A percentile compares a stretch with the other conserved stretches of the same genome.
phyloP scores from a whole-genome alignment of 2,113 vertebrate genomes.

The Ranitomeya variabilis region DNA sequence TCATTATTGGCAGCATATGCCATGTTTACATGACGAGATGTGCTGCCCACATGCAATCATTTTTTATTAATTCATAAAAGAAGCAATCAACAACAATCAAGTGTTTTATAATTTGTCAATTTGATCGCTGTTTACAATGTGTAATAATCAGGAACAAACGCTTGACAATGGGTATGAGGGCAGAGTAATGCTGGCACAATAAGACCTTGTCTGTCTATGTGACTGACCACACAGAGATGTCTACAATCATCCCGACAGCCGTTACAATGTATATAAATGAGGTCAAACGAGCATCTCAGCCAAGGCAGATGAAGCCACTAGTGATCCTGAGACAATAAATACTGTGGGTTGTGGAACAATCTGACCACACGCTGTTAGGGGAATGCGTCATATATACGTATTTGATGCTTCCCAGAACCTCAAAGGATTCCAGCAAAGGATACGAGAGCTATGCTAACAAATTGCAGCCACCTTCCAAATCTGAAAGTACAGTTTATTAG shows the following conservation, averaged over 20 bases:
- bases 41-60: too few relatives aligned
- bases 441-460: conserved; percentile 26
- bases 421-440: conserved; percentile 4
- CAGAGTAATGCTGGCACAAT: neutral
- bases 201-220: neutral
- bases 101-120: too few relatives aligned
- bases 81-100: too few relatives aligned
- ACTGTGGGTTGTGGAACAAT: conserved; percentile 19
- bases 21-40: too few relatives aligned
- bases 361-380: conserved; percentile 26
- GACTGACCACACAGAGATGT: conserved; percentile 7
- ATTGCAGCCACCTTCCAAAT: conserved; percentile 22
- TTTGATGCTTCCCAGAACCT: conserved; percentile 45
- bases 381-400: conserved; percentile 44
- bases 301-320: conserved; percentile 22
- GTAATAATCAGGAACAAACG: too few relatives aligned
- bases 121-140: too few relatives aligned
- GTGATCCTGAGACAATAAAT: conserved; percentile 43
- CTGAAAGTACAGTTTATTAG: neutral
- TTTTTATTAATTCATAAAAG: too few relatives aligned
- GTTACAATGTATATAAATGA: neutral
- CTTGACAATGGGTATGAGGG: neutral
- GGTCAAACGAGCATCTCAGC: conserved; percentile 12
- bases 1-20: too few relatives aligned
- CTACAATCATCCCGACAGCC: neutral